phyloP scores from a whole-genome alignment of 37 sponge, comb jelly and placozoan genomes.

The Aphrocallistes beatrix region DNA sequence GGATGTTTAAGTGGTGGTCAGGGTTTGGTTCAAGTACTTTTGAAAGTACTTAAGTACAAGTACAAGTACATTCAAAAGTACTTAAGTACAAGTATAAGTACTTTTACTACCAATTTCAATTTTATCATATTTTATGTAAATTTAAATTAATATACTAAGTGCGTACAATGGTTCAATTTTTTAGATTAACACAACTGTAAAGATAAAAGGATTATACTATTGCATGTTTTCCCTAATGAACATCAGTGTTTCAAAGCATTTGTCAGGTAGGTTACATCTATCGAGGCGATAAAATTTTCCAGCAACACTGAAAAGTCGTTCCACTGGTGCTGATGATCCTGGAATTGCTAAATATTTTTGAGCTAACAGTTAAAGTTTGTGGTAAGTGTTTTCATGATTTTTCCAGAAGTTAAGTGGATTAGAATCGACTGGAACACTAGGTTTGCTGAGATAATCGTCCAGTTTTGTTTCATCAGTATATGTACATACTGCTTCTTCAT shows the following conservation, averaged over 20 bases:
- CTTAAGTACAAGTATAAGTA: neutral
- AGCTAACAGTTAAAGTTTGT: neutral
- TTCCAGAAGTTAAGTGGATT: neutral
- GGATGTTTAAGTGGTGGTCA: too few relatives aligned
- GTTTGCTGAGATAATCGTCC: slow-evolving; percentile 16
- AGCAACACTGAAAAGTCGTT: slow-evolving; percentile 16
- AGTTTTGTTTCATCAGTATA: slow-evolving; percentile 19
- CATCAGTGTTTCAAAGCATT: slow-evolving; percentile 8
- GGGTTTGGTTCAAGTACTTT: neutral
- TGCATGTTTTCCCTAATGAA: neutral
- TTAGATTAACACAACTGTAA: slow-evolving; percentile 7
- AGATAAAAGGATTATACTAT: neutral
- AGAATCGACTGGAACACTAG: neutral
- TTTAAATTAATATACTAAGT: neutral
- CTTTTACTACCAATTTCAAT: neutral
- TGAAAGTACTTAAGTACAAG: neutral
- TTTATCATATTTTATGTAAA: neutral
- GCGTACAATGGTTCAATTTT: neutral
- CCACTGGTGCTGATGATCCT: neutral
- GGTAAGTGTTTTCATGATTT: neutral
- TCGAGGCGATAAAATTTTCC: slow-evolving; percentile 10
- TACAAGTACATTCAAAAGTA: neutral
- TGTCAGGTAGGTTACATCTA: slow-evolving; percentile 17
- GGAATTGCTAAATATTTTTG: neutral
- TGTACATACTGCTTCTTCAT: slow-evolving; percentile 12